phyloP scores from a whole-genome alignment of 2,113 vertebrate species.

The Dasyornis broadbenti region DNA sequence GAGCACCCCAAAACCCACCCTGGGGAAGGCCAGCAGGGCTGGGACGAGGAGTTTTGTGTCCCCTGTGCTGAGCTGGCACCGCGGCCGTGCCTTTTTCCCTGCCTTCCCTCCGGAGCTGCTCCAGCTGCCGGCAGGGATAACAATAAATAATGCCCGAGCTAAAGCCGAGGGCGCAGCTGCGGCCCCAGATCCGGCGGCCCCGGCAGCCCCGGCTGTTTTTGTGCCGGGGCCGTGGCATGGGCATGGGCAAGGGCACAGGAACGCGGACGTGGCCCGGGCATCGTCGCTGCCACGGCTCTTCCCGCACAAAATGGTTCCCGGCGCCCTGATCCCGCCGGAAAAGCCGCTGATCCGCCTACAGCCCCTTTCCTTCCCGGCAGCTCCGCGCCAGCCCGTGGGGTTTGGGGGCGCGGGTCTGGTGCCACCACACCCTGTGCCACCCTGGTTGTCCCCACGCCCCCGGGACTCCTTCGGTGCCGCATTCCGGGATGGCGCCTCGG shows the following conservation, averaged over 20 bases:
- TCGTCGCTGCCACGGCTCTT: accelerated
- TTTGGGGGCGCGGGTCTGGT: neutral
- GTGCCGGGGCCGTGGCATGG: accelerated
- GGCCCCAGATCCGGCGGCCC: accelerated
- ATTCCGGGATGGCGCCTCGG: neutral
- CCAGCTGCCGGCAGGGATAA: neutral
- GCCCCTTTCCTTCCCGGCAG: accelerated
- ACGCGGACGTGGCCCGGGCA: neutral
- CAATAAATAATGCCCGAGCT: neutral
- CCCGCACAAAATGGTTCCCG: neutral
- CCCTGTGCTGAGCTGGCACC: neutral
- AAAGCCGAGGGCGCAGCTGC: neutral
- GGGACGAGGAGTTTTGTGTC: neutral
- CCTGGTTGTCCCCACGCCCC: neutral
- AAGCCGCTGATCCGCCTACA: neutral
- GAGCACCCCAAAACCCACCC: neutral
- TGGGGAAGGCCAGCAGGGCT: neutral
- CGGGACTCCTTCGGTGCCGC: accelerated
- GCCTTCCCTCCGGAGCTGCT: neutral
- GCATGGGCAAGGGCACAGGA: neutral
- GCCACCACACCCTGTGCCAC: neutral
- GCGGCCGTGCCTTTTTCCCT: neutral
- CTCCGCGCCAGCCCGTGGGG: accelerated
- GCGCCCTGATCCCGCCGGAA: neutral
- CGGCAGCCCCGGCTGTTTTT: neutral